phyloP scores from a whole-genome alignment of 2,797 vertebrate genomes.

The Loris lydekkerianus region DNA sequence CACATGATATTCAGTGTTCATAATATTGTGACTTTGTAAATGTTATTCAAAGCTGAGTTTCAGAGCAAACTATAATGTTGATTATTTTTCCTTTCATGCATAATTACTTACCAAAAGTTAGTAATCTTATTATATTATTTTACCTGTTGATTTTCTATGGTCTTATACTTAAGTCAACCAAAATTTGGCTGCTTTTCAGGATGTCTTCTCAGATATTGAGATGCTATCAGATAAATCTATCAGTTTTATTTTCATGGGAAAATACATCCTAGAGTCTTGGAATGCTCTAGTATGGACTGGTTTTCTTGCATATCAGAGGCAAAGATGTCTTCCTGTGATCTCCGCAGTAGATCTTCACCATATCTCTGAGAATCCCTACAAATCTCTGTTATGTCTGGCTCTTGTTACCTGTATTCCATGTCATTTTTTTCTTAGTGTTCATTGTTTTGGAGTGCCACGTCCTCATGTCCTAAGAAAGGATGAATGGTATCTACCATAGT shows the following conservation, averaged over 20 bases:
- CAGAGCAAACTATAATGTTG: background rate
- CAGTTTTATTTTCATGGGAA: background rate
- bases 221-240: background rate
- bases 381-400: background rate
- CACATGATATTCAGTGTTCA: constrained; percentile 5
- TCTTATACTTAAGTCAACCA: background rate
- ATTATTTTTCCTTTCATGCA: background rate
- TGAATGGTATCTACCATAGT: background rate
- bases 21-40: background rate
- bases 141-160: background rate
- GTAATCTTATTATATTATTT: background rate
- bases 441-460: background rate
- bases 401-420: background rate
- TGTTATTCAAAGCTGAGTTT: background rate
- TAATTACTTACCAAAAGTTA: background rate
- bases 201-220: background rate
- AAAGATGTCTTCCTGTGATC: background rate
- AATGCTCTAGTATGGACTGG: background rate
- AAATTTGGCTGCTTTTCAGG: background rate
- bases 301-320: background rate
- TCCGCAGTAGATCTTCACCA: background rate
- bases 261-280: background rate
- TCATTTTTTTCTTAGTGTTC: background rate
- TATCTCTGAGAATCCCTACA: background rate
- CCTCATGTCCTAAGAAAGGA: background rate